Percentiles rank a stretch among this genome's conserved stretches.
Evolutionary conservation across 92 coral and sea anemone species (phyloP).

Genomic region (Galaxea fascicularis): DNA sequence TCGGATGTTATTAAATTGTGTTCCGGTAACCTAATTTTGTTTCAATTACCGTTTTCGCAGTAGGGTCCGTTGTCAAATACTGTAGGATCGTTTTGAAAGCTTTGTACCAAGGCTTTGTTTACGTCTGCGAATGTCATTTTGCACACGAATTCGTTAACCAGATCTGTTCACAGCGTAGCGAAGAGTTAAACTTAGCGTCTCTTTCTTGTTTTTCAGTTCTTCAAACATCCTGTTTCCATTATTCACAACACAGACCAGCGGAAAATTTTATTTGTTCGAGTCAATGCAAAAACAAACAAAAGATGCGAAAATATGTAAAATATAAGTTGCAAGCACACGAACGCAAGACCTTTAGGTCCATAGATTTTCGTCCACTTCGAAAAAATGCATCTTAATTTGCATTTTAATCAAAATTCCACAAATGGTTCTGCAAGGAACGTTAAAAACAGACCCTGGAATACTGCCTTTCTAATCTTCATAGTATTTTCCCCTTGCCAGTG

Average conservation of each 20-base stretch:
- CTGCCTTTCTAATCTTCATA: not conserved
- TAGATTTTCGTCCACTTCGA: not conserved
- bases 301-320: not conserved
- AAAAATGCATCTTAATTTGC: not conserved
- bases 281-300: too few species aligned
- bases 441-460: not conserved
- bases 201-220: not conserved
- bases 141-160: not conserved
- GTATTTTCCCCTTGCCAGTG: not conserved
- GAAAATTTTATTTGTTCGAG: constrained; percentile 7
- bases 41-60: not conserved
- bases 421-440: not conserved
- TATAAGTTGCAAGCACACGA: not conserved
- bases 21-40: constrained; percentile 33
- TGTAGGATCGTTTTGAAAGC: not conserved
- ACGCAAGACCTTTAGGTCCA: not conserved
- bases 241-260: not conserved
- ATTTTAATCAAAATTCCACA: not conserved
- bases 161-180: not conserved
- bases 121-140: not conserved
- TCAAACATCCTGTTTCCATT: constrained; percentile 2
- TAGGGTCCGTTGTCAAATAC: not conserved
- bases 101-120: not conserved
- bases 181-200: not conserved
- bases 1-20: not conserved